Percentiles rank a stretch among this genome's conserved stretches.
phyloP scores from a whole-genome alignment of 2,888 invertebrate species.

The Molorchus minor region DNA sequence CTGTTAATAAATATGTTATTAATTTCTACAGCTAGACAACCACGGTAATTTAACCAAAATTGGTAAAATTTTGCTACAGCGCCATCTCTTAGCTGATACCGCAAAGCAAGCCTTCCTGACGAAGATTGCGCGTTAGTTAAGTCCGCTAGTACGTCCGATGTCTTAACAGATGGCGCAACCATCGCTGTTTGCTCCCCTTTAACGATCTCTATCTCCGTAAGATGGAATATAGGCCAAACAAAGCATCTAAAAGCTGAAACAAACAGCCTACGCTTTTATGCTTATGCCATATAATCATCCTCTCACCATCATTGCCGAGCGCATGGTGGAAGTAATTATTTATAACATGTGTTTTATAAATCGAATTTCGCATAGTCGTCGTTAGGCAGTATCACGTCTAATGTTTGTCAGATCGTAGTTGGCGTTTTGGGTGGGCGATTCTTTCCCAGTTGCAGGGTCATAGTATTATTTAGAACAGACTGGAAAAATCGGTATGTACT shows the following conservation, averaged over 20 bases:
- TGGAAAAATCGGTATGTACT: too few species aligned
- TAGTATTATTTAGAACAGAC: too few species aligned
- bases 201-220: not conserved
- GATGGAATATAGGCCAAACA: not conserved
- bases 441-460: slow-evolving; percentile 1
- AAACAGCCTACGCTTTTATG: too few species aligned
- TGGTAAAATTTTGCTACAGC: too few species aligned
- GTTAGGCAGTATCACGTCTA: slow-evolving; percentile 1
- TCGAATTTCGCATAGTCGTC: not conserved
- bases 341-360: slow-evolving; percentile 13
- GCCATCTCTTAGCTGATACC: too few species aligned
- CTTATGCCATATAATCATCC: too few species aligned
- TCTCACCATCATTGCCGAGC: slow-evolving; percentile 6
- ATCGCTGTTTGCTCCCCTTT: not conserved
- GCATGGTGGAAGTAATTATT: slow-evolving; percentile 14
- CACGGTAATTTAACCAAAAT: too few species aligned
- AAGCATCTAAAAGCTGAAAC: slow-evolving; percentile 11
- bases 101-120: too few species aligned
- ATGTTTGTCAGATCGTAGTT: not conserved
- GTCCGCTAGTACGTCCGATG: too few species aligned
- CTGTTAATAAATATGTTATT: too few species aligned
- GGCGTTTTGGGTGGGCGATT: not conserved
- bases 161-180: not conserved
- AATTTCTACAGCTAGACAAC: too few species aligned
- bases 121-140: too few species aligned